phyloP scores from a whole-genome alignment of 2,797 vertebrate species.

The Enteromius thamalakanensis region DNA sequence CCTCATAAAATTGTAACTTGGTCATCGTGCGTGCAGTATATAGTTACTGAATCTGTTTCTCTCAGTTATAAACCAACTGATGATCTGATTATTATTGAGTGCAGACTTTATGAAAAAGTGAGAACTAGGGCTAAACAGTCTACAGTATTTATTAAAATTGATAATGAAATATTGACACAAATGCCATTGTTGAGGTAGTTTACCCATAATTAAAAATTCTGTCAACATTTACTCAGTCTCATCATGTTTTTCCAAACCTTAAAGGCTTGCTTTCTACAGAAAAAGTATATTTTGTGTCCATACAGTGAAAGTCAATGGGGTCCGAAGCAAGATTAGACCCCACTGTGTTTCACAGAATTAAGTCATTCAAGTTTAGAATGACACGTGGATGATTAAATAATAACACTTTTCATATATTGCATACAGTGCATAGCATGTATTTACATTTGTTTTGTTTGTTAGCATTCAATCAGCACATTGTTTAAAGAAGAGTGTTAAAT shows the following conservation, averaged over 20 bases:
- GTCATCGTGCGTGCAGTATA: background rate
- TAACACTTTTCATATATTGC: background rate
- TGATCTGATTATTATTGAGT: background rate
- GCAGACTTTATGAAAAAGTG: background rate
- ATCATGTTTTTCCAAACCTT: background rate
- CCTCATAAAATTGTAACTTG: background rate
- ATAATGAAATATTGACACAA: slow-evolving; percentile 1
- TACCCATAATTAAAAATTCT: background rate
- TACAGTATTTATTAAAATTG: background rate
- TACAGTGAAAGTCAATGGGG: background rate
- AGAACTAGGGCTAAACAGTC: background rate
- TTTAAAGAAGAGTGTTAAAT: slow-evolving; percentile 12
- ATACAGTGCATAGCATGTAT: background rate
- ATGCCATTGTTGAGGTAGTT: background rate
- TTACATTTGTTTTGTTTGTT: slow-evolving; percentile 15
- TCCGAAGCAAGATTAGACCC: slow-evolving; percentile 3
- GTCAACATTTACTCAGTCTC: background rate
- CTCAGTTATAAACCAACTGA: background rate
- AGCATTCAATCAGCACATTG: slow-evolving; percentile 5
- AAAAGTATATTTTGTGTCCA: background rate
- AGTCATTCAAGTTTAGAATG: background rate
- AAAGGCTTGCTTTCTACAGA: background rate
- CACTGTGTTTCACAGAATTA: background rate
- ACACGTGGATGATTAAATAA: background rate
- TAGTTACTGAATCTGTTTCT: background rate